Evolutionary conservation across 2,797 vertebrate species (phyloP), one percentile per base, ranked within the genome.

Genomic region (Odontamblyopus rebecca): DNA sequence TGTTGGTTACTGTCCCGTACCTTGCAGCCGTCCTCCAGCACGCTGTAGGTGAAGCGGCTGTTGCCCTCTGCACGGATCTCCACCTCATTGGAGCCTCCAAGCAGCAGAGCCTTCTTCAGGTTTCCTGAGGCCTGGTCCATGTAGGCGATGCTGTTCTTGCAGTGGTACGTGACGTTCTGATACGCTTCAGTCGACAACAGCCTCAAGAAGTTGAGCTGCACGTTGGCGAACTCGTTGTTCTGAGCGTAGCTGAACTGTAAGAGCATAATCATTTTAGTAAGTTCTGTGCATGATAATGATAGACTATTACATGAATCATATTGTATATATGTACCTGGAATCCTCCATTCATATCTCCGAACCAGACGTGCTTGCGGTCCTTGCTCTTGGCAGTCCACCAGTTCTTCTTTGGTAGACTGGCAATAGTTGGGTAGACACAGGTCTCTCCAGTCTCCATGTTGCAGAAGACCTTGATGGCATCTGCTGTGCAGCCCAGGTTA

Each of bases 161-260:
- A 99, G 95, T 99, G 96, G 94, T 99, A 99, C 72, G 97, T 99
- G 93, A 99, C 73, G 82, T 97, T 99, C 86, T 99, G 98, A 50
- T 95, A 95, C 48, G 96, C 95, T 81, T 99, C 97, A 0, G 95
- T 97, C 80, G 97, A 98, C 77, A 99, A 92, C 76, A 99, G 95
- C 60, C 98, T 91, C 66, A 99, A 93, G 96, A 99, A 99, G 26
- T 96, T 99, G 96, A 99, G 95, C 95, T 99, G 98, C 88, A 99
- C 95, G 83, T 93, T 95, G 78, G 96, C 97, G 0, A 96, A 97
- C 91, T 97, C 91, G 81, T 87, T 95, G 80, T 96, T 95, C 19
- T 97, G 94, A 0, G 97, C 98, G 1, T 99, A 99, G 93, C 92
- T 95, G 79, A 63, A 63, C 61, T 63, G 61, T 23, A 63, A 19